Evolutionary conservation across 2,113 vertebrate species (phyloP), one percentile per base, ranked within the genome.

Genomic region (Otolemur garnettii): DNA sequence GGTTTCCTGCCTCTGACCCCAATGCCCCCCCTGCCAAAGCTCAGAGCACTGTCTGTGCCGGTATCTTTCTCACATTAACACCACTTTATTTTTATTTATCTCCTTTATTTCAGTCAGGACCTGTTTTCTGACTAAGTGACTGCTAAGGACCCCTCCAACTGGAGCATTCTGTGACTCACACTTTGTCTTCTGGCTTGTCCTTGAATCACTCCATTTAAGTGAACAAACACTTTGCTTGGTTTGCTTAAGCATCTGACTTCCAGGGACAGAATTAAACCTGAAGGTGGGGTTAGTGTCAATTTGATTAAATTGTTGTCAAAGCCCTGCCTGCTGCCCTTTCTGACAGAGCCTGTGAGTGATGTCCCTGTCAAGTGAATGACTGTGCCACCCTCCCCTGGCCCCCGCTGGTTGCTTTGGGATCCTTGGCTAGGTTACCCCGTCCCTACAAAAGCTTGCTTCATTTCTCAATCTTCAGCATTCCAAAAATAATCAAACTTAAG

Each of bases 231-330:
- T 42, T 71, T 28, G 35, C 42, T 83, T 53, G 22, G 12, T 87
- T 91, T 94, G 84, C n/a, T 94, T 68, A 81, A 94, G 77, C 84
- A 38, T 80, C 59, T 93, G 86, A 93, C 78, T 91, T 83, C 84
- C 91, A 84, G 68, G 19, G 28, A 92, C 35, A 68, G 57, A 94
- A 96, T 60, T 75, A 92, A 82, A 93, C 21, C 57, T 28, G 28
- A 62, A 95, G 86, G 59, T 5, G 75, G 80, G 15, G 64, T 26
- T 8, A 85, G 64, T 35, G 38, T 86, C 79, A 72, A 0, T 75
- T 82, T 91, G 89, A 94, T 45, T 45, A 62, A 77, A 77, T 22
- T 26, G 15, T n/a, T n/a, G 79, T 42, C 91, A 45, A 45, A 77
- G 50, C 9, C 50, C 83, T 66, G 26, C 62, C 14, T 0, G 1